Evolutionary conservation across 2,797 vertebrate genomes (phyloP), one percentile per base, ranked within the genome.

Genomic region (Basileuterus tristriatus): DNA sequence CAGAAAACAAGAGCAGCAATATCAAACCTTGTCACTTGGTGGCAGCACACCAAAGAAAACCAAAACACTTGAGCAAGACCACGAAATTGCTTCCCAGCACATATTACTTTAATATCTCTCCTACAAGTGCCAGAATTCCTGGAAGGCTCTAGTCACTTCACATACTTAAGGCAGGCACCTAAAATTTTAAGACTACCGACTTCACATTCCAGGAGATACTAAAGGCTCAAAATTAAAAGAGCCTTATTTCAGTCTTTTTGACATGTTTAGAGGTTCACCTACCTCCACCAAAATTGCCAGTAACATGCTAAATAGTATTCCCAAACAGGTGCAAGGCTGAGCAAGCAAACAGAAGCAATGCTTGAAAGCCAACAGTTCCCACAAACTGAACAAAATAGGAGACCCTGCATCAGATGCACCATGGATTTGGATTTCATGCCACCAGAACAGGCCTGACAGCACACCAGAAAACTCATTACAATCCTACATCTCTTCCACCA

Each of bases 21-120:
- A 76, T 26, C 44, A 43, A 59, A 10, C 34, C 50, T 72, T 86
- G 84, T 72, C 95, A 86, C 89, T 39, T 69, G 96, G 65, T 96
- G 96, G 96, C 95, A 96, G 93, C 79, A 91, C 62, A 97, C 36
- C 36, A 95, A 91, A 68, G 49, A 79, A 80, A 96, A 93, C 24
- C 46, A 41, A 80, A 78, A 32, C 3, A 12, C 8, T 50, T 12
- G 13, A 26, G 24, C 16, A 11, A 44, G 23, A 11, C 19, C 15
- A 43, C 17, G 23, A 15, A 23, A 52, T 41, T 59, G 27, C 47
- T 26, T 24, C 7, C 13, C 20, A 24, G 50, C 36, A 34, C 12
- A 16, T 8, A 19, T 0, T 12, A n/a, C 39, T 59, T 56, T 8
- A 43, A 26, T 22, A 12, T 58, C 65, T 19, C 53, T 44, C 60